Evolutionary conservation across 2,113 vertebrate species (phyloP).

Genomic region (Xyrauchen texanus): DNA sequence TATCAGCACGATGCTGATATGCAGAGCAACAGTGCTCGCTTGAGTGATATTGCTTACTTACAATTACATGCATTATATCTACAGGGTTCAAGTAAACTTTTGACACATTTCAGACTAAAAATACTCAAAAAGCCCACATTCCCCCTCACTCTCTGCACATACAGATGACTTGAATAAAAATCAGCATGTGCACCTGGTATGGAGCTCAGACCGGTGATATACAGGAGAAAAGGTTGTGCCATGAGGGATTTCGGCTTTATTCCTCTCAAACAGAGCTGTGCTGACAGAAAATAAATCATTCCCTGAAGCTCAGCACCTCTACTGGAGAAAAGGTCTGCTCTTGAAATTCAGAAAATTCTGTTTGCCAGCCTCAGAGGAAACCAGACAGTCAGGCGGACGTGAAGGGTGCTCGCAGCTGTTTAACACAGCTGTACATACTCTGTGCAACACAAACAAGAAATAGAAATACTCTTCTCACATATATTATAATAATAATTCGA

Average conservation of each 20-base stretch:
- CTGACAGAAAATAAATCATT: slow-evolving; percentile 26
- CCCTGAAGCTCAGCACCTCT: slow-evolving; percentile 9
- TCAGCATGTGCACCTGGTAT: not conserved
- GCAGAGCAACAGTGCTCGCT: no score
- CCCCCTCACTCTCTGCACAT: not conserved
- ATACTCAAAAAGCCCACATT: not conserved
- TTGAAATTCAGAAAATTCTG: slow-evolving; percentile 8
- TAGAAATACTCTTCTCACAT: not conserved
- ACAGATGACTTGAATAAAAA: not conserved
- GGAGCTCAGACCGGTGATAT: slow-evolving; percentile 4
- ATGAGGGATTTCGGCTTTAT: slow-evolving; percentile 3
- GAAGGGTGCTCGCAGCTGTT: not conserved
- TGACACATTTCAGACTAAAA: not conserved
- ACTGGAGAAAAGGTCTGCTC: not conserved
- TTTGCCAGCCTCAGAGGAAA: slow-evolving; percentile 11
- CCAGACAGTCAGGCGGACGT: not conserved
- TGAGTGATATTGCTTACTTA: no score
- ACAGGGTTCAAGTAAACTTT: not conserved
- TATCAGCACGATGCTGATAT: no score
- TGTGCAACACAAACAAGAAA: not conserved
- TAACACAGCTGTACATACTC: not conserved
- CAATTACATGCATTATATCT: not conserved
- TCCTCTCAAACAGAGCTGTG: slow-evolving; percentile 5
- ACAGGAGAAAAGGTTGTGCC: slow-evolving; percentile 15
- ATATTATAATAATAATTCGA: no score